phyloP scores from a whole-genome alignment of 2,888 invertebrate species.

The Nemapogon koenigi region DNA sequence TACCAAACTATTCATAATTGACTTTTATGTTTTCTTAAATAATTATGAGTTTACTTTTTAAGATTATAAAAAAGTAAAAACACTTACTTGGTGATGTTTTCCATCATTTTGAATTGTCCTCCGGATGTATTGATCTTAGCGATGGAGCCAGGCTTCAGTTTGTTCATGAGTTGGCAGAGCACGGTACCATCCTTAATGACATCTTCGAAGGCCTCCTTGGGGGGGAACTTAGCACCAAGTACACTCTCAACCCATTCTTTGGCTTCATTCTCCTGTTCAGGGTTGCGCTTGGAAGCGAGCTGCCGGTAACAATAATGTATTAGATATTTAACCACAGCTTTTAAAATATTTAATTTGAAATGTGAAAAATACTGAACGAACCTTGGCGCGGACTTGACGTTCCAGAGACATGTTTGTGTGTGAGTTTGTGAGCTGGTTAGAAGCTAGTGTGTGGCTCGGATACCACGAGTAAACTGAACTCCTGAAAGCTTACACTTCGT shows the following conservation, averaged over 20 bases:
- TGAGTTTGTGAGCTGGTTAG: slow-evolving; percentile 27
- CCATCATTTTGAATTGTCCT: slow-evolving; percentile 99
- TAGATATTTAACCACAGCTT: not conserved
- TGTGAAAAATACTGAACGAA: slow-evolving; percentile 40
- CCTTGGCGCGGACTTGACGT: slow-evolving; percentile 91
- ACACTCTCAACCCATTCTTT: slow-evolving; percentile 92
- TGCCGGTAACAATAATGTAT: slow-evolving; percentile 28
- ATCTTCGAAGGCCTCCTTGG: slow-evolving; percentile 83
- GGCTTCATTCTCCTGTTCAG: slow-evolving; percentile 84
- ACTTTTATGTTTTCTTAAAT: not conserved
- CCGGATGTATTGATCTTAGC: slow-evolving; percentile 92
- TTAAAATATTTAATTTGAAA: not conserved
- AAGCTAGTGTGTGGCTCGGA: slow-evolving; percentile 34
- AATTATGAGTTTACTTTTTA: not conserved
- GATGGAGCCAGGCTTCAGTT: slow-evolving; percentile 85
- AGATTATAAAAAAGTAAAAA: not conserved
- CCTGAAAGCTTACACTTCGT: slow-evolving; percentile 44
- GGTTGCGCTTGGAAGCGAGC: slow-evolving; percentile 85
- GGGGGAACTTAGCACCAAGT: slow-evolving; percentile 87
- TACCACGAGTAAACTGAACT: slow-evolving; percentile 57
- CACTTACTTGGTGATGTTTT: slow-evolving; percentile 93
- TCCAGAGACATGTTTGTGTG: slow-evolving; percentile 83
- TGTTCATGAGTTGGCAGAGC: slow-evolving; percentile 94
- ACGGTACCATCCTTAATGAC: slow-evolving; percentile 91
- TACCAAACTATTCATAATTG: too few species aligned